Percentiles rank a stretch among this genome's conserved stretches.
Evolutionary conservation across 2,797 vertebrate species (phyloP).

Genomic region (Phataginus tricuspis): DNA sequence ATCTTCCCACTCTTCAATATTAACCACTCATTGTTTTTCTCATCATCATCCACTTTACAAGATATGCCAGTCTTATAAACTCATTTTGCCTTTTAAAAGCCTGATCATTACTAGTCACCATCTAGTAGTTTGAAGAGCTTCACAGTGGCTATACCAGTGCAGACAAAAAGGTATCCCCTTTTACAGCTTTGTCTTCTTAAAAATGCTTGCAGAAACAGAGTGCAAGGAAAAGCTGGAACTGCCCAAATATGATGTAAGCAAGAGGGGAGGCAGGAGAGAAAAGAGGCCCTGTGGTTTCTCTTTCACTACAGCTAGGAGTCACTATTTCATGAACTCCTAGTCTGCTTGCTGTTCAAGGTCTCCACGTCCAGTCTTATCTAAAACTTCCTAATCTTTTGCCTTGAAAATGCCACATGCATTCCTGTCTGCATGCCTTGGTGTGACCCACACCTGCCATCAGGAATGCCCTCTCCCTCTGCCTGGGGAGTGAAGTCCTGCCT

Average conservation of each 20-base stretch:
- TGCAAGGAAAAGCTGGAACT: neutral
- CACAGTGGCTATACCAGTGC: neutral
- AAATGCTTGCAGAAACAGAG: neutral
- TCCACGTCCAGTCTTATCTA: neutral
- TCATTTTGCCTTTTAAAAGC: neutral
- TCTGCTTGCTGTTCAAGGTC: neutral
- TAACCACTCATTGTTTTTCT: neutral
- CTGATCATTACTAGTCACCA: neutral
- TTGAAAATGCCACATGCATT: neutral
- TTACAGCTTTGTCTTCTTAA: neutral
- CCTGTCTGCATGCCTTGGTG: neutral
- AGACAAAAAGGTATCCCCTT: neutral
- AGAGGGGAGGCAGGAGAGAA: neutral
- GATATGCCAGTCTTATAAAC: neutral
- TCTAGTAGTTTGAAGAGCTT: neutral
- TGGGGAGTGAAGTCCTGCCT: neutral
- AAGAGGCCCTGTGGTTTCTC: neutral
- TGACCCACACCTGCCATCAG: neutral
- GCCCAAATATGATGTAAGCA: neutral
- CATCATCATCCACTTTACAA: neutral
- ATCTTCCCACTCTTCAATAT: neutral
- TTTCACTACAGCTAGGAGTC: neutral
- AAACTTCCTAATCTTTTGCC: conserved; percentile 21
- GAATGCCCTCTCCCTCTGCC: neutral
- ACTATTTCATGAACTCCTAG: neutral